Base-by-base conservation (phyloP, 1,140 invertebrate genomes). In the Galleria mellonella region DNA sequence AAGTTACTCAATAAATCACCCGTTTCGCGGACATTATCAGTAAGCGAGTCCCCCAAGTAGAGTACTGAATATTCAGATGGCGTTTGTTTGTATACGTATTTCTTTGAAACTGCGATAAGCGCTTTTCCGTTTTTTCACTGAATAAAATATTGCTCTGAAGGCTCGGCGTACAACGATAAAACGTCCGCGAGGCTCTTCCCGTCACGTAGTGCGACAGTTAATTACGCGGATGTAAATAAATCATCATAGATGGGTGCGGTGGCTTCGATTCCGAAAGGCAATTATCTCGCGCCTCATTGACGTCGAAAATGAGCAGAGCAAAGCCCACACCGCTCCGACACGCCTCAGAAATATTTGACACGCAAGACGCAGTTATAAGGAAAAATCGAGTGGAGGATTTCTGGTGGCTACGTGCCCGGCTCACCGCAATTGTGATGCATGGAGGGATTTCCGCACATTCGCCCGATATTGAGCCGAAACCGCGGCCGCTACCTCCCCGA, bases 181-280 rank as follows among this genome's bases (percentile, higher is more conserved):
- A 67, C 63, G 69, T 70, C 65, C 62, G 61, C 61, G 62, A 54
- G 64, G 68, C 70, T 67, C 76, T 73, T 77, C 81, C 75, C 75
- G 77, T 84, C 81, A 84, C 81, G 73, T 77, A 72, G 69, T 78
- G 72, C 67, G 81, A 84, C 81, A 84, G 75, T 82, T 84, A 82
- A 84, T 84, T 84, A 84, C 77, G 71, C 77, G 72, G 70, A 72
- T 82, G 71, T 82, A 84, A 84, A 84, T 84, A 84, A 84, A 84
- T 84, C 77, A 84, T 82, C 81, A 75, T 72, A 77, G 77, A 72
- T 65, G 67, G 71, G 63, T 72, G 71, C 69, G 33, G 33, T 10
- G 69, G 73, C 60, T 79, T 77, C 70, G 66, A 77, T 77, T 72
- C 63, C 61, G 68, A 76, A 72, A 82, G 72, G 71, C 74, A 82